A percentile compares a stretch with the other conserved stretches of the same genome.
These are phyloP conservation scores for Pipa parva DNA, from an alignment of 2,113 vertebrate species.

Conservation along the genomic window DNA sequence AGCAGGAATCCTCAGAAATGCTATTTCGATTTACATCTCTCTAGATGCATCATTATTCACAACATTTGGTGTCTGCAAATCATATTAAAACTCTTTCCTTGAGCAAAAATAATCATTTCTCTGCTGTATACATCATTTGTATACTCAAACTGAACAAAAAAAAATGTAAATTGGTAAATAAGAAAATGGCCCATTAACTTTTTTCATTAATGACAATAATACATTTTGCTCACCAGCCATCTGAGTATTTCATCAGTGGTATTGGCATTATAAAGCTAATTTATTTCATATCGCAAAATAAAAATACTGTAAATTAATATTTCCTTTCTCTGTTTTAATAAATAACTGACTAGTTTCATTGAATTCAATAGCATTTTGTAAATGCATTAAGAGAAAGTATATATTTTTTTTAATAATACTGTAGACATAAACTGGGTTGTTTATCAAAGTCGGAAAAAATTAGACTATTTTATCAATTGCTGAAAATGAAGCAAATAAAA, in stretches of 20 bases:
- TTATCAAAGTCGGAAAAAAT: too few species aligned
- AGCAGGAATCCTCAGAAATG: slow-evolving; percentile 80
- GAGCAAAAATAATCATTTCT: slow-evolving; percentile 86
- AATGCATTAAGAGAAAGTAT: too few species aligned
- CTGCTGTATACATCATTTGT: slow-evolving; percentile 93
- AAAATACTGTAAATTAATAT: too few species aligned
- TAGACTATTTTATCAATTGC: too few species aligned
- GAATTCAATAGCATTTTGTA: too few species aligned
- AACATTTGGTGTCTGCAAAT: slow-evolving; percentile 96
- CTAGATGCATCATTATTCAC: slow-evolving; percentile 96
- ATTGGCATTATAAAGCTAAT: slow-evolving; percentile 60
- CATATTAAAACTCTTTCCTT: slow-evolving; percentile 98
- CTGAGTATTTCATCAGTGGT: slow-evolving; percentile 64
- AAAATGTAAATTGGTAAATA: slow-evolving; percentile 99
- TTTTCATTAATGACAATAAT: slow-evolving; percentile 99
- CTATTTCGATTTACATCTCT: slow-evolving; percentile 88
- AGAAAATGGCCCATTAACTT: slow-evolving; percentile 99
- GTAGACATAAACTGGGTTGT: too few species aligned
- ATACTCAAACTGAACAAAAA: slow-evolving; percentile 93
- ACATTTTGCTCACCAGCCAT: slow-evolving; percentile 85
- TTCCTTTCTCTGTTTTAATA: too few species aligned
- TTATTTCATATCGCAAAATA: too few species aligned
- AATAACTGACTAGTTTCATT: too few species aligned
- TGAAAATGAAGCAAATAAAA: too few species aligned
- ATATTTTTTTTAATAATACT: too few species aligned